A percentile compares a stretch with the other conserved stretches of the same genome.
phyloP scores from a whole-genome alignment of 1,140 invertebrate species.

The Hypothenemus hampei region DNA sequence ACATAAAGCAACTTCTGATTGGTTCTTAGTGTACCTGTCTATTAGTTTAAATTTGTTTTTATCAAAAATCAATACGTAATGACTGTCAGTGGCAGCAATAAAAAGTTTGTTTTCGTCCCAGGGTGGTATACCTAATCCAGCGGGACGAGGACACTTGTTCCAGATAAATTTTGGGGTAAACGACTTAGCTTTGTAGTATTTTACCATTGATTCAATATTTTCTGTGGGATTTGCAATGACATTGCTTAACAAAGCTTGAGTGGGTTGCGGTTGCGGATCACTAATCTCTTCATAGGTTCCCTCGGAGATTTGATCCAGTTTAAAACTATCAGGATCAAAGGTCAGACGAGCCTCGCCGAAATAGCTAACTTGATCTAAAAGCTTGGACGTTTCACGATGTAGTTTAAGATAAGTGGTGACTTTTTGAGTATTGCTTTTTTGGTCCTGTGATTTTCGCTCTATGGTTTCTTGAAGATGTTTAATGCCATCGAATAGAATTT shows the following conservation, averaged over 20 bases:
- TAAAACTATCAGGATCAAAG: constrained; percentile 52
- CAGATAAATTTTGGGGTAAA: constrained; percentile 50
- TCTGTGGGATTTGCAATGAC: constrained; percentile 46
- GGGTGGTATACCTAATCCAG: constrained; percentile 53
- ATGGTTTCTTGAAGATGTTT: constrained; percentile 14
- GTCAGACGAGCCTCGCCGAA: constrained; percentile 49
- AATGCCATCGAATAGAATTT: constrained; percentile 8
- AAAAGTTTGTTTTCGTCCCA: constrained; percentile 54
- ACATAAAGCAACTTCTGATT: neutral
- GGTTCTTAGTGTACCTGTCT: constrained; percentile 1
- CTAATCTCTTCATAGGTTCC: constrained; percentile 48
- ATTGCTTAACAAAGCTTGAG: constrained; percentile 40
- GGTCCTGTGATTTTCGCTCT: neutral
- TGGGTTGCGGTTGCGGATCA: constrained; percentile 45
- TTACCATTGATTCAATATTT: constrained; percentile 44
- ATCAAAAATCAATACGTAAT: constrained; percentile 47
- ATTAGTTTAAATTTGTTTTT: constrained; percentile 48
- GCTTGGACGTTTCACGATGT: constrained; percentile 49
- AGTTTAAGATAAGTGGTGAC: constrained; percentile 45
- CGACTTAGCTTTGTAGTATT: constrained; percentile 49
- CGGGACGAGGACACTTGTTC: constrained; percentile 54
- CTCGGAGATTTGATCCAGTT: constrained; percentile 48
- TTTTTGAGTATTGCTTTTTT: constrained; percentile 14
- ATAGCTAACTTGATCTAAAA: constrained; percentile 50
- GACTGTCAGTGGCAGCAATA: constrained; percentile 46